These are phyloP conservation scores for Ditula angustiorana DNA, from an alignment of 2,888 invertebrate genomes.

Conservation along the genomic window DNA sequence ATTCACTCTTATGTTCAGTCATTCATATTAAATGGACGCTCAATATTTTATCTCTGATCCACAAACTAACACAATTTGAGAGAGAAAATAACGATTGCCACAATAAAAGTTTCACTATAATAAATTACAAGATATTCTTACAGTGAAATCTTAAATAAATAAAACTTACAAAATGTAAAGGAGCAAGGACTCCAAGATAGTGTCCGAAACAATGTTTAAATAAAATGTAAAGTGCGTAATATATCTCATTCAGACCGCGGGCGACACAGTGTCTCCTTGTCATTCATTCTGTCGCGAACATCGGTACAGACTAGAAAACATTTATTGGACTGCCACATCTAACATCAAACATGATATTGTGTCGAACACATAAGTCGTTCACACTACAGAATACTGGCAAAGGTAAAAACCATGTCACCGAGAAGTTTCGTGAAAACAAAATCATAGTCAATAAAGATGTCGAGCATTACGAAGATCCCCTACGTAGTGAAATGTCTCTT, in stretches of 20 bases:
- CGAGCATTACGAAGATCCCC: slow-evolving; percentile 64
- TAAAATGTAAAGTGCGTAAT: slow-evolving; percentile 6
- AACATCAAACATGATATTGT: slow-evolving; percentile 45
- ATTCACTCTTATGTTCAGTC: slow-evolving; percentile 24
- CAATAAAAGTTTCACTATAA: slow-evolving; percentile 48
- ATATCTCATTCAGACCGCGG: slow-evolving; percentile 31
- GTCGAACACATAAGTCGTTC: slow-evolving; percentile 52
- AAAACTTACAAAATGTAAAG: slow-evolving; percentile 52
- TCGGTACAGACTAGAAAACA: slow-evolving; percentile 73
- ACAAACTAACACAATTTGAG: slow-evolving; percentile 42
- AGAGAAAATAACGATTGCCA: slow-evolving; percentile 47
- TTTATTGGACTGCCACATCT: slow-evolving; percentile 49
- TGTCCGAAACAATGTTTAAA: slow-evolving; percentile 46
- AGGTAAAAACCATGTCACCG: slow-evolving; percentile 57
- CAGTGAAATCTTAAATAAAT: slow-evolving; percentile 57
- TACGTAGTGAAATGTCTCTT: slow-evolving; percentile 68
- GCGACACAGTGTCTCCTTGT: slow-evolving; percentile 43
- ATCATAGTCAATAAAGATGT: slow-evolving; percentile 59
- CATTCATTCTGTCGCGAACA: slow-evolving; percentile 67
- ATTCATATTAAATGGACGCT: slow-evolving; percentile 27
- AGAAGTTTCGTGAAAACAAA: slow-evolving; percentile 32
- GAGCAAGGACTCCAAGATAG: slow-evolving; percentile 36
- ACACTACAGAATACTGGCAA: slow-evolving; percentile 77
- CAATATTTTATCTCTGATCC: slow-evolving; percentile 23
- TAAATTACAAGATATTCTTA: slow-evolving; percentile 49